phyloP scores from a whole-genome alignment of 64 coral and sea anemone species.

The Dendrophyllia cribrosa region DNA sequence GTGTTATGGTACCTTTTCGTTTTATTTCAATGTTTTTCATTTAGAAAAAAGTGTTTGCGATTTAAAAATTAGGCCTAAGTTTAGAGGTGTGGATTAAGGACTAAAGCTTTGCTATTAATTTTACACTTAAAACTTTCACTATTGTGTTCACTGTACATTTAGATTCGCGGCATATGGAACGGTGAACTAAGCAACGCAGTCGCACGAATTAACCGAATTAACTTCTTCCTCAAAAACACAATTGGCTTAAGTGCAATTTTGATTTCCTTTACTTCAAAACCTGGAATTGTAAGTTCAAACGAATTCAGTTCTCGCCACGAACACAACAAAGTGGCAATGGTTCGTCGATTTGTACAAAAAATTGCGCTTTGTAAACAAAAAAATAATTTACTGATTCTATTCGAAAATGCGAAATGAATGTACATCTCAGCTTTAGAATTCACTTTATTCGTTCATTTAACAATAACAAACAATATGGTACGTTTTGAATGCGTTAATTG shows the following conservation, averaged over 20 bases:
- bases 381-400: neutral
- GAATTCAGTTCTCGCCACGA: neutral
- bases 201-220: neutral
- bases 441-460: slow-evolving; percentile 3
- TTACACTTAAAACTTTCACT: neutral
- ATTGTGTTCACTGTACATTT: neutral
- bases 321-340: neutral
- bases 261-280: no score
- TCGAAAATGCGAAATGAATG: neutral
- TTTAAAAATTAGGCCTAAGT: neutral
- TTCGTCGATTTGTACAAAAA: neutral
- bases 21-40: no score
- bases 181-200: neutral
- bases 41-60: no score
- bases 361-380: neutral
- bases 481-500: neutral
- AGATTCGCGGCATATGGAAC: neutral
- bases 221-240: slow-evolving; percentile 11
- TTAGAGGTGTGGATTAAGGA: neutral
- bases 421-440: neutral
- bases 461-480: slow-evolving; percentile 7
- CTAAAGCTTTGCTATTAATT: neutral
- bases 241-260: slow-evolving; percentile 3
- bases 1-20: no score
- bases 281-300: neutral